Percentiles rank a stretch among this genome's conserved stretches.
Conservation (phyloP, 2,113 vertebrate species). For the Pseudopipra pipra region DNA sequence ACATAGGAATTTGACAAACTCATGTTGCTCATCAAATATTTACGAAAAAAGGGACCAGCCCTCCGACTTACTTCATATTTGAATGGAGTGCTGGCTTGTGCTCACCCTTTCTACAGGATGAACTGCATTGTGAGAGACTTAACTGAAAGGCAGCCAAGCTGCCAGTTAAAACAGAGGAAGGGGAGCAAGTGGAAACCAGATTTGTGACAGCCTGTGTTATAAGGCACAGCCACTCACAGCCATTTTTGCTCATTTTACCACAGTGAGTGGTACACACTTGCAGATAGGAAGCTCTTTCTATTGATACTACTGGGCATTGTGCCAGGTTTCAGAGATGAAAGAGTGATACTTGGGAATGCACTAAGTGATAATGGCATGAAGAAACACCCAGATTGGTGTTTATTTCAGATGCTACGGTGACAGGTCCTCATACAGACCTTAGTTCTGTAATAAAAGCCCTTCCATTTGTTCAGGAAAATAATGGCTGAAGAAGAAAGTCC, state of each 20-base stretch:
- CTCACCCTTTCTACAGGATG: not conserved
- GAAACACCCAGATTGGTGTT: not conserved
- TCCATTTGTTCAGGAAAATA: not conserved
- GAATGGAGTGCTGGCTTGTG: not conserved
- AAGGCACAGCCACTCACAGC: not conserved
- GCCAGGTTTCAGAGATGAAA: not conserved
- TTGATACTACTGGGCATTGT: not conserved
- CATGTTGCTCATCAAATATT: not conserved
- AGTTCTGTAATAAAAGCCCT: not conserved
- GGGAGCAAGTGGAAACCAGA: accelerated
- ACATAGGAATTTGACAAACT: not conserved
- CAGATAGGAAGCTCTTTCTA: not conserved
- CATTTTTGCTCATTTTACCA: not conserved
- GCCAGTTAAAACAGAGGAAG: not conserved
- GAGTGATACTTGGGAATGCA: not conserved
- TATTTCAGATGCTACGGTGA: not conserved
- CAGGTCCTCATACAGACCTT: not conserved
- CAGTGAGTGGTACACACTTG: not conserved
- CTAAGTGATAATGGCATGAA: not conserved
- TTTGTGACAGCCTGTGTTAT: not conserved
- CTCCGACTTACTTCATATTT: not conserved
- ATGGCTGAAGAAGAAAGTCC: not conserved
- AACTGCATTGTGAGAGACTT: not conserved
- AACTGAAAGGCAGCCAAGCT: not conserved
- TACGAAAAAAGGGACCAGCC: not conserved